A percentile compares a stretch with the other conserved stretches of the same genome.
phyloP scores from a whole-genome alignment of 2,797 vertebrate genomes.

The Peromyscus melanophrys region DNA sequence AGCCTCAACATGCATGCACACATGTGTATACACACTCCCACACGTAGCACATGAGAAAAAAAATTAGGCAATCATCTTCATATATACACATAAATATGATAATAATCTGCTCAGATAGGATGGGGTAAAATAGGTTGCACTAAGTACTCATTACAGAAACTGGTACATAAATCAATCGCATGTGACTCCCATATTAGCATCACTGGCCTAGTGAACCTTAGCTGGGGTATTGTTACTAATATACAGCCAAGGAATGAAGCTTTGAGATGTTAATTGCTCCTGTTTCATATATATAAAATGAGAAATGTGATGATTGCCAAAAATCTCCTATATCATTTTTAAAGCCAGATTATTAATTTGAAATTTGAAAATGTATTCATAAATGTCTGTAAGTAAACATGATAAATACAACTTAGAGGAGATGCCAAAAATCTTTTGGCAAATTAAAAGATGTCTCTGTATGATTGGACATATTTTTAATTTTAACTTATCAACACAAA shows the following conservation, averaged over 20 bases:
- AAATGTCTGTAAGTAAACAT: background rate
- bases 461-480: background rate
- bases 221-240: background rate
- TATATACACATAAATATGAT: background rate
- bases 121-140: background rate
- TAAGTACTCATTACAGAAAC: background rate
- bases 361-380: background rate
- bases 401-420: background rate
- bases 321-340: background rate
- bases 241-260: background rate
- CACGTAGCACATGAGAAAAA: background rate
- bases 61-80: background rate
- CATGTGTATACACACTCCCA: background rate
- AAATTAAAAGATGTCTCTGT: background rate
- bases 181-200: background rate
- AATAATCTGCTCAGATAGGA: background rate
- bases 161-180: background rate
- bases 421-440: background rate
- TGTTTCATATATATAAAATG: background rate
- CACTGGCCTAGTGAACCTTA: background rate
- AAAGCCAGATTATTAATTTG: background rate
- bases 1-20: background rate
- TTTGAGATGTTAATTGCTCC: background rate
- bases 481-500: slow-evolving; percentile 34
- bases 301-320: background rate